A percentile compares a stretch with the other conserved stretches of the same genome.
Evolutionary conservation across 2,113 vertebrate species (phyloP).

Genomic region (Pomatorhinus ruficollis): DNA sequence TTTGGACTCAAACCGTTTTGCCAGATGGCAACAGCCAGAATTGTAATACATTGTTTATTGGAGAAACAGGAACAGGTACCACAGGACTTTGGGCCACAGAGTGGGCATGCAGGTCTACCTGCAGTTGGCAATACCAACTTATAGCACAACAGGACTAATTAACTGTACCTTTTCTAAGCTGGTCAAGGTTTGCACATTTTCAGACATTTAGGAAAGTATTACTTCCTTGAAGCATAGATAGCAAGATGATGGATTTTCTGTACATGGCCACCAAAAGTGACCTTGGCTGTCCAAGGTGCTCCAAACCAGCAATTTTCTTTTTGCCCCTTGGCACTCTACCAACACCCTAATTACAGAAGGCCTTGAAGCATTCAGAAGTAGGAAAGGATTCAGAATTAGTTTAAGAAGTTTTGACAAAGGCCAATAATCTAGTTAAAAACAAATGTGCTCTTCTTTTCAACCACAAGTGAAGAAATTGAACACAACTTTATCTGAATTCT

Average conservation of each 20-base stretch:
- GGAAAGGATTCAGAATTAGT: background rate
- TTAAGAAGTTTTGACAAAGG: background rate
- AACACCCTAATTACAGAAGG: background rate
- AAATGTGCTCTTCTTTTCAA: background rate
- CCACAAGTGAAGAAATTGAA: background rate
- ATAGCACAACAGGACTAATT: background rate
- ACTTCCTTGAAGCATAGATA: background rate
- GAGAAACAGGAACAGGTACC: background rate
- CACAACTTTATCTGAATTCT: background rate
- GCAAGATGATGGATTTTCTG: background rate
- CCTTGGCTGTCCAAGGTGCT: background rate
- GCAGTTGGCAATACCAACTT: background rate
- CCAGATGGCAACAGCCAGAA: background rate
- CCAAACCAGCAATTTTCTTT: background rate
- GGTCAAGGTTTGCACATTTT: background rate
- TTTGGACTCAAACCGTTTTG: background rate
- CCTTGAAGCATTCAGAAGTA: background rate
- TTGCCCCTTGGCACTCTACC: background rate
- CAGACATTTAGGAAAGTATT: background rate
- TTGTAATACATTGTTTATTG: background rate
- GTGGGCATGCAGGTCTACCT: background rate
- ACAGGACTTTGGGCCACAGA: background rate
- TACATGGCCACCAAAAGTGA: background rate
- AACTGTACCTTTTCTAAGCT: background rate
- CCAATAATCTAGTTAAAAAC: background rate